phyloP scores from a whole-genome alignment of 2,888 invertebrate species.

The Athalia rosae region DNA sequence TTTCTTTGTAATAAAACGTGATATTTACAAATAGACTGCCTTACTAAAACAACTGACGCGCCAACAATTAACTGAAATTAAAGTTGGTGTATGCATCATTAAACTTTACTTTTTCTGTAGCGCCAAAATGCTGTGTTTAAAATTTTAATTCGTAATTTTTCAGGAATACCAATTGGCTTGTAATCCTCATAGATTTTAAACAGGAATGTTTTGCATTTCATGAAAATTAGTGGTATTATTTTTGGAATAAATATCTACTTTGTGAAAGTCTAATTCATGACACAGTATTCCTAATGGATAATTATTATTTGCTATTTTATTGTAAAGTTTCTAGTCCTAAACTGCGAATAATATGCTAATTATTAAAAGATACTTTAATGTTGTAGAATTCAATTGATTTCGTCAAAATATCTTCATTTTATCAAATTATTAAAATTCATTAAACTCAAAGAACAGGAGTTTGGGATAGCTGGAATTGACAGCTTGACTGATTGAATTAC shows the following conservation, averaged over 20 bases:
- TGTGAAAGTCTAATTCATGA: background rate
- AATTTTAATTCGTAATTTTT: constrained; percentile 18
- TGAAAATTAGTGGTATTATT: constrained; percentile 48
- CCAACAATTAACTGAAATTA: constrained; percentile 25
- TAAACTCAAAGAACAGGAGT: constrained; percentile 19
- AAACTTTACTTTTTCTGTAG: constrained; percentile 2
- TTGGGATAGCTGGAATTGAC: constrained; percentile 14
- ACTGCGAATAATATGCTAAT: constrained; percentile 61
- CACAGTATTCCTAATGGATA: constrained; percentile 70
- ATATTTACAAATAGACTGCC: constrained; percentile 41
- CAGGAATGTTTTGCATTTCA: constrained; percentile 69
- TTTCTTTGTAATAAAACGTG: constrained; percentile 28
- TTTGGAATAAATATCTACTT: constrained; percentile 49
- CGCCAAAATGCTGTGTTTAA: background rate
- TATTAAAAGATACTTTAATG: constrained; percentile 48
- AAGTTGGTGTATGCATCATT: constrained; percentile 4
- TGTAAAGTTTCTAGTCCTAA: constrained; percentile 59
- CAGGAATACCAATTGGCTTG: constrained; percentile 22
- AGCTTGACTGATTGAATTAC: background rate
- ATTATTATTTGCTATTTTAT: constrained; percentile 73
- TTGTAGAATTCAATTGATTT: constrained; percentile 18
- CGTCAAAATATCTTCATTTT: constrained; percentile 10
- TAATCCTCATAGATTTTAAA: constrained; percentile 29
- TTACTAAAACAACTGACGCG: constrained; percentile 42
- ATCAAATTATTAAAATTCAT: constrained; percentile 7